Evolutionary conservation across 2,888 invertebrate species (phyloP).

Genomic region (Pocota personata): DNA sequence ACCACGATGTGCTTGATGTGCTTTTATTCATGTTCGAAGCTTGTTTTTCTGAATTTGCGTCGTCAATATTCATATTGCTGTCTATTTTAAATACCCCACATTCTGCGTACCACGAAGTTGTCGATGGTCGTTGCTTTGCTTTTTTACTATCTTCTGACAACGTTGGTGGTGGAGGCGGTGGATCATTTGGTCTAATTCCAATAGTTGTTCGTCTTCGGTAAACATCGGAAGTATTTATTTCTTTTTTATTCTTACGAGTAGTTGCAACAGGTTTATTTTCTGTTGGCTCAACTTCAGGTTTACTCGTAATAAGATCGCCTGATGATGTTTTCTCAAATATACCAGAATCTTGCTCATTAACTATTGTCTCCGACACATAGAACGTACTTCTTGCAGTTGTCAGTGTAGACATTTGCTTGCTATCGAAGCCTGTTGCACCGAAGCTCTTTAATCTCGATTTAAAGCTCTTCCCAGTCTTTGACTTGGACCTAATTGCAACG

Average conservation of each 20-base stretch:
- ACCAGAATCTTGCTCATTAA: conserved; percentile 86
- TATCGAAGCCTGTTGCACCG: conserved; percentile 79
- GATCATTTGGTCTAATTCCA: conserved; percentile 81
- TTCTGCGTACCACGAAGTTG: conserved; percentile 89
- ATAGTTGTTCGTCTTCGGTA: conserved; percentile 80
- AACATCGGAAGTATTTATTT: conserved; percentile 75
- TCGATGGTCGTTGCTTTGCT: conserved; percentile 53
- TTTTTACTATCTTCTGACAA: conserved; percentile 73
- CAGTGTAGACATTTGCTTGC: conserved; percentile 81
- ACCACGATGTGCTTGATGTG: conserved; percentile 83
- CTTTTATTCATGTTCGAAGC: conserved; percentile 71
- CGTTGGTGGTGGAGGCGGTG: conserved; percentile 83
- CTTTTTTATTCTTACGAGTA: conserved; percentile 81
- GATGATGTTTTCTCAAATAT: conserved; percentile 83
- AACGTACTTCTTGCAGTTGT: conserved; percentile 88
- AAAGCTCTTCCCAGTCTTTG: conserved; percentile 84
- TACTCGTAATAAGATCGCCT: conserved; percentile 74
- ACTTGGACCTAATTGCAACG: conserved; percentile 80
- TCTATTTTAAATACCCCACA: conserved; percentile 84
- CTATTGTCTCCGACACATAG: conserved; percentile 86
- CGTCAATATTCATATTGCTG: conserved; percentile 33
- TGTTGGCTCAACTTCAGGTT: conserved; percentile 60
- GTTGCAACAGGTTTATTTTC: conserved; percentile 78
- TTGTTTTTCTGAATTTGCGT: conserved; percentile 35
- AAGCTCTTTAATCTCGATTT: conserved; percentile 86